A percentile compares a stretch with the other conserved stretches of the same genome.
Evolutionary conservation across 2,797 vertebrate genomes (phyloP).

Genomic region (Parotocinclus haroldoi): DNA sequence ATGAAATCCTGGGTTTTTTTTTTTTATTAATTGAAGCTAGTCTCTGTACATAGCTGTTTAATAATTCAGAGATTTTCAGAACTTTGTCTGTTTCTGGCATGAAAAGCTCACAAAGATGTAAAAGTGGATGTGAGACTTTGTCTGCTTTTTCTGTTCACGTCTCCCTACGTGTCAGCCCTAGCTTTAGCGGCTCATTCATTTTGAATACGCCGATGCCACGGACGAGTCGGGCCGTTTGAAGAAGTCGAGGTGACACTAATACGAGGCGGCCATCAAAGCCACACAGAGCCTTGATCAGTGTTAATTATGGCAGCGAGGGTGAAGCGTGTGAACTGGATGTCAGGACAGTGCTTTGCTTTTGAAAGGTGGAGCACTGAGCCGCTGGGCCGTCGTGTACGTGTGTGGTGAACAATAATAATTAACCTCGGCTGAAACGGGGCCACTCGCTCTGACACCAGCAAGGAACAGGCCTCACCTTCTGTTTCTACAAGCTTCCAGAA

Average conservation of each 20-base stretch:
- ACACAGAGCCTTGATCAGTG: constrained; percentile 49
- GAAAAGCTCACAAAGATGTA: constrained; percentile 54
- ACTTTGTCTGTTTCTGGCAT: constrained; percentile 25
- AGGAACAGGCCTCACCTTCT: neutral
- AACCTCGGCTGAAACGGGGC: constrained; percentile 19
- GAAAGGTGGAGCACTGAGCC: constrained; percentile 28
- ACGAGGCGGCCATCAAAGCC: constrained; percentile 54
- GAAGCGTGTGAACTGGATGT: constrained; percentile 47
- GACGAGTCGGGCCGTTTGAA: constrained; percentile 42
- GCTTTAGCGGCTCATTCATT: constrained; percentile 61
- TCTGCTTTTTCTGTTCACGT: constrained; percentile 64
- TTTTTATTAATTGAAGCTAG: constrained; percentile 30
- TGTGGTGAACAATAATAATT: constrained; percentile 43
- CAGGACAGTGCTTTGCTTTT: constrained; percentile 41
- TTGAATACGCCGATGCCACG: constrained; percentile 55
- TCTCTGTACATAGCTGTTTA: constrained; percentile 24
- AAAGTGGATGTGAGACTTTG: constrained; percentile 51
- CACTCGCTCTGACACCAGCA: constrained; percentile 14
- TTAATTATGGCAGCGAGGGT: constrained; percentile 52
- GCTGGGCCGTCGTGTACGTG: constrained; percentile 8
- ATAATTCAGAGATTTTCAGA: constrained; percentile 44
- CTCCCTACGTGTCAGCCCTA: constrained; percentile 66
- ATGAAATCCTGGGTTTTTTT: constrained; percentile 32
- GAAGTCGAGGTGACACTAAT: constrained; percentile 53
- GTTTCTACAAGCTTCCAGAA: neutral